Evolutionary conservation across 2,113 vertebrate genomes (phyloP).

Genomic region (Coptodon rendalli): DNA sequence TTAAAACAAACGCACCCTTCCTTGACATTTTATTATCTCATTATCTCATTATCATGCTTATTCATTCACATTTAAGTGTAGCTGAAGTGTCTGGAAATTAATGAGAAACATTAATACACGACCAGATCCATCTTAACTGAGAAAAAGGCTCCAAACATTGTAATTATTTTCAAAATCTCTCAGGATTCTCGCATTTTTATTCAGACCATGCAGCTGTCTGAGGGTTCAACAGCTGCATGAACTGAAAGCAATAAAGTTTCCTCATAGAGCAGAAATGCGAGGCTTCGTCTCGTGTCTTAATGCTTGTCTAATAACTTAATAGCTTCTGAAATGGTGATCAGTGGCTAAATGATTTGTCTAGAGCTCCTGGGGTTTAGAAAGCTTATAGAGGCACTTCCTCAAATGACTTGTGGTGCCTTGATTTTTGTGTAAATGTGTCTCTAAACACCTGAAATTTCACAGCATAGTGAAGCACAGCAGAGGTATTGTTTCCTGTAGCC

Average conservation of each 20-base stretch:
- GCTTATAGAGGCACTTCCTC: not conserved
- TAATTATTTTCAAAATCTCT: not conserved
- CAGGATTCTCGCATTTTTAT: not conserved
- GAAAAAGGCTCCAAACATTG: not conserved
- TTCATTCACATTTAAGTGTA: not conserved
- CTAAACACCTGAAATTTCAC: not conserved
- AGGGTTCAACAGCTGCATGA: not conserved
- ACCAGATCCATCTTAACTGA: not conserved
- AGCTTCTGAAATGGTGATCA: not conserved
- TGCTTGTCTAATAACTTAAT: not conserved
- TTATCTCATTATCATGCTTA: not conserved
- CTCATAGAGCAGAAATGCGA: not conserved
- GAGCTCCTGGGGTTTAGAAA: not conserved
- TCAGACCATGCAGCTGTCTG: not conserved
- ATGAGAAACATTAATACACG: not conserved
- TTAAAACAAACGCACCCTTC: not conserved
- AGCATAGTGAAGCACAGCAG: not conserved
- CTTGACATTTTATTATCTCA: not conserved
- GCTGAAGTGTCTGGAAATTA: not conserved
- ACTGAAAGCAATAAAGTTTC: not conserved
- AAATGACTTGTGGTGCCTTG: not conserved
- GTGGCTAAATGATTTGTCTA: not conserved
- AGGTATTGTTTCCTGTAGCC: not conserved
- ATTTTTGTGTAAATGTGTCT: not conserved
- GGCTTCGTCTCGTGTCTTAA: not conserved